phyloP scores from a whole-genome alignment of 2,888 invertebrate genomes.

The Pandemis heparana region DNA sequence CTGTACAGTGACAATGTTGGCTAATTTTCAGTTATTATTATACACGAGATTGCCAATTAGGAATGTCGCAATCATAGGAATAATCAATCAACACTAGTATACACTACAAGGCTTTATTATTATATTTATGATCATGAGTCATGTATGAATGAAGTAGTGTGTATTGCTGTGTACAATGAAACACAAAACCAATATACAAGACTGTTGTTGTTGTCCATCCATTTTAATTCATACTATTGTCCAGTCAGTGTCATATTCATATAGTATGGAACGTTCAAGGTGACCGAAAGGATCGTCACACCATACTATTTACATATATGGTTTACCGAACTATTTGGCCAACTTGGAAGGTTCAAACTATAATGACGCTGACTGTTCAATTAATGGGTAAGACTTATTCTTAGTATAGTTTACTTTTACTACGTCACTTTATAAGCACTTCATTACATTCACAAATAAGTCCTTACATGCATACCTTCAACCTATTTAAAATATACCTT shows the following conservation, averaged over 20 bases:
- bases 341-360: too few relatives aligned
- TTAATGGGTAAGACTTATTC: too few relatives aligned
- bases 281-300: too few relatives aligned
- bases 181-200: neutral
- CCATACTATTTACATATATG: too few relatives aligned
- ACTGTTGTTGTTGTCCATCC: too few relatives aligned
- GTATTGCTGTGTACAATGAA: neutral
- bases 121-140: neutral
- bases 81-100: neutral
- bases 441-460: neutral
- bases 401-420: neutral
- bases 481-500: neutral
- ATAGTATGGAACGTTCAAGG: too few relatives aligned
- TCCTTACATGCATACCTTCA: neutral
- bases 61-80: slow-evolving; percentile 34
- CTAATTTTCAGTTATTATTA: slow-evolving; percentile 7
- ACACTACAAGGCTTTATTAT: neutral
- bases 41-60: slow-evolving; percentile 24
- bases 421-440: neutral
- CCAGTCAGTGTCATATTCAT: too few relatives aligned
- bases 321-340: too few relatives aligned
- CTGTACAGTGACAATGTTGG: slow-evolving; percentile 12
- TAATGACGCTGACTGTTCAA: too few relatives aligned
- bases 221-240: too few relatives aligned
- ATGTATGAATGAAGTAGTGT: neutral